Percentiles rank a stretch among this genome's conserved stretches.
Evolutionary conservation across 2,888 invertebrate genomes (phyloP).

Genomic region (Ceramica pisi): DNA sequence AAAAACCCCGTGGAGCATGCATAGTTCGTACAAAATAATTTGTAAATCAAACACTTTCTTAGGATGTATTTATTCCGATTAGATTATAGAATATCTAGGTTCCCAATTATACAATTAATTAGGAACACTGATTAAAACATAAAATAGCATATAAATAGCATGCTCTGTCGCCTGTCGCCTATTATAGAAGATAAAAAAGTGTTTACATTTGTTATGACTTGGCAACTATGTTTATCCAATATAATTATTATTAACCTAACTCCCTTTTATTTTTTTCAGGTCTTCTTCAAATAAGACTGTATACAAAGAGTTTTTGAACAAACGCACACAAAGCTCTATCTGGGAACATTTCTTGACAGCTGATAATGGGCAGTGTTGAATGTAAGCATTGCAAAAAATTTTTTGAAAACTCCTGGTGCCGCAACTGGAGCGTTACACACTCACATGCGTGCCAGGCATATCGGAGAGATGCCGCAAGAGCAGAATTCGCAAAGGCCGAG

Average conservation of each 20-base stretch:
- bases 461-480: conserved; percentile 4
- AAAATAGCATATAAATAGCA: neutral
- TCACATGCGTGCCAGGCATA: conserved; percentile 3
- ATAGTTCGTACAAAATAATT: no score
- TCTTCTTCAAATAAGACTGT: no score
- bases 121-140: no score
- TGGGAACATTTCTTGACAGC: neutral
- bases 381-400: neutral
- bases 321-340: conserved; percentile 3
- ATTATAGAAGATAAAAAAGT: neutral
- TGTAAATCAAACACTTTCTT: no score
- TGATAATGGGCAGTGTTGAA: neutral
- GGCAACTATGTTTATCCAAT: no score
- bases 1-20: no score
- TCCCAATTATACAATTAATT: no score
- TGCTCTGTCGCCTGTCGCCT: neutral
- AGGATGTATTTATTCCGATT: no score
- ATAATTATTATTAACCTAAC: no score
- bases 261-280: no score
- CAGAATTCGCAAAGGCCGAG: neutral
- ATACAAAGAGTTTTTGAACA: neutral
- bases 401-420: neutral
- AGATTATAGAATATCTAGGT: no score
- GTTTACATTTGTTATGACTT: no score
- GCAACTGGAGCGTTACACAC: conserved; percentile 5